Evolutionary conservation across 2,888 invertebrate genomes (phyloP).

Genomic region (Cosmia trapezina): DNA sequence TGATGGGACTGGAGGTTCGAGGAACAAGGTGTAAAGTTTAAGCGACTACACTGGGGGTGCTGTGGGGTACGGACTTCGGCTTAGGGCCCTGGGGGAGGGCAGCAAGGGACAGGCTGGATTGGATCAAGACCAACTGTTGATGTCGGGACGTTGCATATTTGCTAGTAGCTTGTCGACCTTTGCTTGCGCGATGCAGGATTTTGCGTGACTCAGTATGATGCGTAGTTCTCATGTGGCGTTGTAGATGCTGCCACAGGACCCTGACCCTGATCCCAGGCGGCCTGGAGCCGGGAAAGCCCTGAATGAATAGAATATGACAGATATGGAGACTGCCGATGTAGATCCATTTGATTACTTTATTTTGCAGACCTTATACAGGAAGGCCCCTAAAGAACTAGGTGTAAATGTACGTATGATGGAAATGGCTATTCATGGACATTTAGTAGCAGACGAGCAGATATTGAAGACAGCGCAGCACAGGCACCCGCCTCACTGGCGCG

Average conservation of each 20-base stretch:
- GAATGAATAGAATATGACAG: neutral
- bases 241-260: neutral
- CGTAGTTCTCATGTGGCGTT: neutral
- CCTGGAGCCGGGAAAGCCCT: neutral
- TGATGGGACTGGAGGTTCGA: too few relatives aligned
- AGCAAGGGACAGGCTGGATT: neutral
- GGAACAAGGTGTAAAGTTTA: too few relatives aligned
- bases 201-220: neutral
- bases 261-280: neutral
- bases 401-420: slow-evolving; percentile 89
- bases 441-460: slow-evolving; percentile 90
- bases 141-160: neutral
- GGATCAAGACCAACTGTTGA: neutral
- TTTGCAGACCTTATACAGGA: slow-evolving; percentile 80
- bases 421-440: slow-evolving; percentile 91
- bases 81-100: neutral
- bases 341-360: neutral
- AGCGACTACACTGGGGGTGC: too few relatives aligned
- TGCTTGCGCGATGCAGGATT: neutral
- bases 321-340: neutral
- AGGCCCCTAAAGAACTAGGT: slow-evolving; percentile 82
- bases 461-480: slow-evolving; percentile 85
- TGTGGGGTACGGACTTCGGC: neutral
- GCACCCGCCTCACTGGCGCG: slow-evolving; percentile 69
- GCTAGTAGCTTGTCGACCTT: neutral